Percentiles rank a stretch among this genome's conserved stretches.
phyloP scores from a whole-genome alignment of 2,888 invertebrate genomes.

The Xestia xanthographa region DNA sequence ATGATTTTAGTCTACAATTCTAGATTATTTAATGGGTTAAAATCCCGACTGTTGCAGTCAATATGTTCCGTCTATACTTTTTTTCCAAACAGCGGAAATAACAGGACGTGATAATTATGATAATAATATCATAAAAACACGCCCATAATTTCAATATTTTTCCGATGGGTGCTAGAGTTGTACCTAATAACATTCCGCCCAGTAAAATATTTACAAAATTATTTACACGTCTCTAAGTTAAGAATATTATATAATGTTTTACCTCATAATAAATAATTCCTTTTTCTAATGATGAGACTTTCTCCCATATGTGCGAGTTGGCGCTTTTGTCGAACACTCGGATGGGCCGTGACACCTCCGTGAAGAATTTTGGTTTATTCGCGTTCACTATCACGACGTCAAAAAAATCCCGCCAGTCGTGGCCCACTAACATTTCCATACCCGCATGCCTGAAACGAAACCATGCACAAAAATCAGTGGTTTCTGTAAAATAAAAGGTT shows the following conservation, averaged over 20 bases:
- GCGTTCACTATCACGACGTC: slow-evolving; percentile 98
- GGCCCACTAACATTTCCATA: slow-evolving; percentile 96
- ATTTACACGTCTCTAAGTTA: too few relatives aligned
- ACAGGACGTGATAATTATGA: too few relatives aligned
- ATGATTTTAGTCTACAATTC: too few relatives aligned
- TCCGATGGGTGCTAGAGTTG: not conserved
- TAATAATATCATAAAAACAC: too few relatives aligned
- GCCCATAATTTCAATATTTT: too few relatives aligned
- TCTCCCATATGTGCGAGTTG: slow-evolving; percentile 97
- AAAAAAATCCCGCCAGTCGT: slow-evolving; percentile 97
- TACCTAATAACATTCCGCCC: not conserved
- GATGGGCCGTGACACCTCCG: slow-evolving; percentile 97
- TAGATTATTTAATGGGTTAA: too few relatives aligned
- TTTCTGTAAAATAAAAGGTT: not conserved
- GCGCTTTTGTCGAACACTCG: slow-evolving; percentile 95
- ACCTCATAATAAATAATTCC: slow-evolving; percentile 98
- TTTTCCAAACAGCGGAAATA: not conserved
- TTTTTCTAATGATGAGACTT: slow-evolving; percentile 95
- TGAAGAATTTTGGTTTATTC: slow-evolving; percentile 98
- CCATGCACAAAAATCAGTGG: slow-evolving; percentile 16
- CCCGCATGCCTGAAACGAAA: slow-evolving; percentile 94
- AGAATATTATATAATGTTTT: slow-evolving; percentile 24
- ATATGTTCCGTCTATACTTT: too few relatives aligned
- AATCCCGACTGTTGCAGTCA: too few relatives aligned
- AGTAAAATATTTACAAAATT: too few relatives aligned